These are phyloP conservation scores for Drosophila equinoxialis DNA, from an alignment of 1,140 invertebrate species.

Conservation along the genomic window DNA sequence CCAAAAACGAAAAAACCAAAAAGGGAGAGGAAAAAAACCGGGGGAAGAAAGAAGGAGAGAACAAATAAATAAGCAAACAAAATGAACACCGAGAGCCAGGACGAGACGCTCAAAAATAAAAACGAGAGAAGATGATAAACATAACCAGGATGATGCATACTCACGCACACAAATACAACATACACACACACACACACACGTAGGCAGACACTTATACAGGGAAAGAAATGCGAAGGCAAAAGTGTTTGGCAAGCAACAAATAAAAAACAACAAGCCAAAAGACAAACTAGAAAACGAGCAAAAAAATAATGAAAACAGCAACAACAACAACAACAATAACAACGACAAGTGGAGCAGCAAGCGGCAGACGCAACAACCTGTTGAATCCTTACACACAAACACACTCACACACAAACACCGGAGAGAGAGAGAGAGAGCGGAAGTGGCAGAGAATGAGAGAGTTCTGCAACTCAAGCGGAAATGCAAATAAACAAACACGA, in stretches of 20 bases:
- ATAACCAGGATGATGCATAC: constrained; percentile 39
- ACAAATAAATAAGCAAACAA: constrained; percentile 76
- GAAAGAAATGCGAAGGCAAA: constrained; percentile 69
- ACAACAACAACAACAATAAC: constrained; percentile 1
- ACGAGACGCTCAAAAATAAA: constrained; percentile 58
- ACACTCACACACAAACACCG: constrained; percentile 33
- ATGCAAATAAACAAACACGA: constrained; percentile 81
- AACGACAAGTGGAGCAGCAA: constrained; percentile 30
- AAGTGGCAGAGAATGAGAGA: constrained; percentile 35
- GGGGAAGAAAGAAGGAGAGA: constrained; percentile 34
- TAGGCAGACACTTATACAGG: constrained; percentile 24
- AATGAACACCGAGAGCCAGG: constrained; percentile 49
- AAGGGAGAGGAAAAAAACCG: constrained; percentile 38
- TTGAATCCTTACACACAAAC: constrained; percentile 50
- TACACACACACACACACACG: constrained; percentile 41
- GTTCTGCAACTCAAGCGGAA: constrained; percentile 77
- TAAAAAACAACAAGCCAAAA: constrained; percentile 53
- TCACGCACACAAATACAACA: constrained; percentile 21
- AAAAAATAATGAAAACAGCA: constrained; percentile 52
- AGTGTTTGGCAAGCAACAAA: constrained; percentile 72
- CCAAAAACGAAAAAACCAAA: constrained; percentile 59
- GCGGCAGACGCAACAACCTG: constrained; percentile 72
- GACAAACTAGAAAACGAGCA: constrained; percentile 74
- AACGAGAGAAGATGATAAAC: constrained; percentile 63
- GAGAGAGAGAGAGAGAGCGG: constrained; percentile 12